Percentiles rank a stretch among this genome's conserved stretches.
phyloP scores from a whole-genome alignment of 2,888 invertebrate species.

The Scelioninae gen. 2 region DNA sequence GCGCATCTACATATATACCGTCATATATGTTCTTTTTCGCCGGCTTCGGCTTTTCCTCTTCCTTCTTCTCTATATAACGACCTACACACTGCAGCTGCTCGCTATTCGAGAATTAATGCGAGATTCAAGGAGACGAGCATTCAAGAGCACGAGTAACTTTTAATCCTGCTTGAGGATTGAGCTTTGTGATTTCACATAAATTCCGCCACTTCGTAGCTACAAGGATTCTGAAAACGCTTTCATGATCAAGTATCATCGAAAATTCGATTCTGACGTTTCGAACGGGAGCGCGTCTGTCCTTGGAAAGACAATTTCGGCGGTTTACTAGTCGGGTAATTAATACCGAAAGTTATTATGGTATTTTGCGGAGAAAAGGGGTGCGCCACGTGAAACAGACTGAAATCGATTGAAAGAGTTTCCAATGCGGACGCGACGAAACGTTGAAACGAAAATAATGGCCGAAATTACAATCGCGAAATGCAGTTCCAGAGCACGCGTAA shows the following conservation, averaged over 20 bases:
- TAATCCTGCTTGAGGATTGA: constrained; percentile 59
- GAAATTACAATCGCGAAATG: no score
- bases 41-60: constrained; percentile 47
- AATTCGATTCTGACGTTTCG: constrained; percentile 44
- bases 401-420: background rate
- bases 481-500: no score
- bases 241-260: constrained; percentile 53
- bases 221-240: constrained; percentile 55
- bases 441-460: no score
- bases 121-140: constrained; percentile 58
- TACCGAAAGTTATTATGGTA: background rate
- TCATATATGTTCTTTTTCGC: constrained; percentile 51
- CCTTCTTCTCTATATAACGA: constrained; percentile 50
- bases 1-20: constrained; percentile 41
- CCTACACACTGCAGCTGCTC: constrained; percentile 63
- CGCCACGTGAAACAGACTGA: background rate
- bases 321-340: constrained; percentile 13
- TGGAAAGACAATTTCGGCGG: constrained; percentile 35
- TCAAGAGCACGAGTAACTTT: constrained; percentile 56
- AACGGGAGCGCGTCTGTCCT: constrained; percentile 39
- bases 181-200: constrained; percentile 59
- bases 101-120: constrained; percentile 62
- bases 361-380: background rate
- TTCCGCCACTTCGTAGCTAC: constrained; percentile 52
- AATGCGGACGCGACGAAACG: no score